phyloP scores from a whole-genome alignment of 2,888 invertebrate genomes.

The Melanostoma mellinum region DNA sequence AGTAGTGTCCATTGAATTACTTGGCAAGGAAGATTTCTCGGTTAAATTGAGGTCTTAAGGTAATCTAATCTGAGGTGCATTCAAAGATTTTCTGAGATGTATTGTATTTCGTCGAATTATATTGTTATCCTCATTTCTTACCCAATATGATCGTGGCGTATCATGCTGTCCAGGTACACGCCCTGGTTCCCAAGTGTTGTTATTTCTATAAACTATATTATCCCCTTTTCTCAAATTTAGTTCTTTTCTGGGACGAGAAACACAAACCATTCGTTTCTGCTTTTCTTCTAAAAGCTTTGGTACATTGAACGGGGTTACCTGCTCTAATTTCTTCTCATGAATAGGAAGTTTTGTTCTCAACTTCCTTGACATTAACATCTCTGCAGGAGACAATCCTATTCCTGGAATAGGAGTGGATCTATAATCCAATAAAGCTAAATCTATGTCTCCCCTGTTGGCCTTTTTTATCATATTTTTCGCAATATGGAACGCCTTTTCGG shows the following conservation, averaged over 20 bases:
- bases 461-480: no score
- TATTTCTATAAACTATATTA: slow-evolving; percentile 28
- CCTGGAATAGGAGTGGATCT: no score
- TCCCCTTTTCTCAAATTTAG: slow-evolving; percentile 9
- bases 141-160: slow-evolving; percentile 35
- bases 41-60: no score
- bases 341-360: slow-evolving; percentile 24
- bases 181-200: slow-evolving; percentile 40
- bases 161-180: slow-evolving; percentile 17
- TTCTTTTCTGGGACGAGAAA: slow-evolving; percentile 24
- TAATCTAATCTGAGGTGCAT: no score
- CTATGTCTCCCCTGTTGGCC: no score
- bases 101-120: slow-evolving; percentile 38
- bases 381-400: slow-evolving; percentile 34
- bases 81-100: slow-evolving; percentile 28
- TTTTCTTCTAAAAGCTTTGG: slow-evolving; percentile 13
- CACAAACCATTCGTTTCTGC: slow-evolving; percentile 12
- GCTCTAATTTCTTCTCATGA: slow-evolving; percentile 8
- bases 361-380: slow-evolving; percentile 41
- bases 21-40: no score
- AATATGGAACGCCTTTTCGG: no score
- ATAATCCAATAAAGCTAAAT: no score
- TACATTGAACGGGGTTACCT: neutral
- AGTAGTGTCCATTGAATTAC: no score
- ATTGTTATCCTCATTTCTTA: slow-evolving; percentile 38